These are phyloP conservation scores for Syngnathoides biaculeatus DNA, from an alignment of 2,113 vertebrate genomes.

Conservation along the genomic window DNA sequence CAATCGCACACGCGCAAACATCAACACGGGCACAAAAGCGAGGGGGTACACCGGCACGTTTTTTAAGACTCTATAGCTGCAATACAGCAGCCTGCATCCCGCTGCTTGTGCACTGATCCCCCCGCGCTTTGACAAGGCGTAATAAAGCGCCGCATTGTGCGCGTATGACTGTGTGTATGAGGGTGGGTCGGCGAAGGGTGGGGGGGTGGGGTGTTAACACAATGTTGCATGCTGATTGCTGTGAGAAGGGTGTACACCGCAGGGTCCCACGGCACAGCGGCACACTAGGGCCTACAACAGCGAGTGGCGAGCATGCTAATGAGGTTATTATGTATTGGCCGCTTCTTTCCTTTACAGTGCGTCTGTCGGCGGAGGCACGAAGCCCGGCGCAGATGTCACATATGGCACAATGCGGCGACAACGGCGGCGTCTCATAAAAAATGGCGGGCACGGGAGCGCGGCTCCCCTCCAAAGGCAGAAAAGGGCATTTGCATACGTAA, in stretches of 20 bases:
- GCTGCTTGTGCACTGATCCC: conserved; percentile 63
- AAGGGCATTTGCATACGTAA: conserved; percentile 51
- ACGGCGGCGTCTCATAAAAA: conserved; percentile 38
- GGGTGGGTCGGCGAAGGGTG: conserved; percentile 54
- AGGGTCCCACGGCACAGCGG: conserved; percentile 76
- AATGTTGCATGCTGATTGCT: conserved; percentile 73
- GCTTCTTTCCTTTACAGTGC: conserved; percentile 69
- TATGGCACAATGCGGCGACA: conserved; percentile 70
- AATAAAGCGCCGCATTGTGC: conserved; percentile 61
- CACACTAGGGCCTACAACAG: conserved; percentile 70
- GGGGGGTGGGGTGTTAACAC: conserved; percentile 73
- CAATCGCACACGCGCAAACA: conserved; percentile 49
- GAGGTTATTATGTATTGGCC: conserved; percentile 76
- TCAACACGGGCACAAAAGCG: conserved; percentile 38
- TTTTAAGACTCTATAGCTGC: conserved; percentile 62
- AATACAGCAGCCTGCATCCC: conserved; percentile 47
- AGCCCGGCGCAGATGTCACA: conserved; percentile 75
- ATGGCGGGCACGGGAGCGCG: conserved; percentile 11
- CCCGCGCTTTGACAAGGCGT: conserved; percentile 70
- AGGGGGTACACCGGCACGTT: conserved; percentile 39
- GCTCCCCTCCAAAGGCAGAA: conserved; percentile 44
- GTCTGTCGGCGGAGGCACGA: conserved; percentile 62
- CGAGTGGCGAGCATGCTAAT: conserved; percentile 77
- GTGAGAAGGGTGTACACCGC: conserved; percentile 75
- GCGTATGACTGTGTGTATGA: conserved; percentile 1